Conservation (phyloP, 2,888 invertebrate species). For the Malthinus seriepunctatus region DNA sequence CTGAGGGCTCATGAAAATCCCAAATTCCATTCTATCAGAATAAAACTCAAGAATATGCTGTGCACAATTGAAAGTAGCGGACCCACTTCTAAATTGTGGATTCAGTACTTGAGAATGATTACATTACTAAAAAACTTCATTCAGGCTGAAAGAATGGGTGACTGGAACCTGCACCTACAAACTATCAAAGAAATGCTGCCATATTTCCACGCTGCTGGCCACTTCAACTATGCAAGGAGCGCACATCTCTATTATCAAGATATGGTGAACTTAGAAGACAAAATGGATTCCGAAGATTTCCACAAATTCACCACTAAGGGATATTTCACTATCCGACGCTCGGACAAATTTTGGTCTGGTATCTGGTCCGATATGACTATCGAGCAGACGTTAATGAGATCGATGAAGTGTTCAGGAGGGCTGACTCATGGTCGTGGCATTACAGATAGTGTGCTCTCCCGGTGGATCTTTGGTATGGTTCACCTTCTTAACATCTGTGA, state of each 20-base stretch:
- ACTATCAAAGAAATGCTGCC: slow-evolving; percentile 42
- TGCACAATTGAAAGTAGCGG: slow-evolving; percentile 24
- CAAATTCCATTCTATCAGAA: background rate
- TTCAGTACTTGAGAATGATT: slow-evolving; percentile 40
- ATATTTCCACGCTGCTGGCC: slow-evolving; percentile 41
- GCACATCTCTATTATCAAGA: slow-evolving; percentile 27
- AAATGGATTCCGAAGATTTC: slow-evolving; percentile 9
- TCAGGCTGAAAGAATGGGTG: slow-evolving; percentile 17
- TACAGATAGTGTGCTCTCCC: background rate
- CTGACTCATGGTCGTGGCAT: slow-evolving; percentile 7
- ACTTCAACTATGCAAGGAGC: slow-evolving; percentile 27
- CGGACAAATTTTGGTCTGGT: slow-evolving; percentile 36
- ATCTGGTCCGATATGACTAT: slow-evolving; percentile 41
- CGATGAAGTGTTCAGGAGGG: slow-evolving; percentile 2
- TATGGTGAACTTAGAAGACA: slow-evolving; percentile 3
- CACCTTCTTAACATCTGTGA: slow-evolving; percentile 2
- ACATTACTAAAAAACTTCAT: slow-evolving; percentile 40
- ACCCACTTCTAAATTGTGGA: slow-evolving; percentile 36
- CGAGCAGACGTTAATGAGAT: slow-evolving; percentile 29
- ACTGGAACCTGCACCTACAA: slow-evolving; percentile 41
- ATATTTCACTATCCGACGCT: slow-evolving; percentile 12
- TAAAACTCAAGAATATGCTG: background rate
- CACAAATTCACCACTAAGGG: background rate
- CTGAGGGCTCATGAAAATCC: background rate
- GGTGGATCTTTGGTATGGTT: slow-evolving; percentile 11